Base-by-base conservation (phyloP, 2,888 invertebrate species). In the Agonopterix subpropinquella region DNA sequence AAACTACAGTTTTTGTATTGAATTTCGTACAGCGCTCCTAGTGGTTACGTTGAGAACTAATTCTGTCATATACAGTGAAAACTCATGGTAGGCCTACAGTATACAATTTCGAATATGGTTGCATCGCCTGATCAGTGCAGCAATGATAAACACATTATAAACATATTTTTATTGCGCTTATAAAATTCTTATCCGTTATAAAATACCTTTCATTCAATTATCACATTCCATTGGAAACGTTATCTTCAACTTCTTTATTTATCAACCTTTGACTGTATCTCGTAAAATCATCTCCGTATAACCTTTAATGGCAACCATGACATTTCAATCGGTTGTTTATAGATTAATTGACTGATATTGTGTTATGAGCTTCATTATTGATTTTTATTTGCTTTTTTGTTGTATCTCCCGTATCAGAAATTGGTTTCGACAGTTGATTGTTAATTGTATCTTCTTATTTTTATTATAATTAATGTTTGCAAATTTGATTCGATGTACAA, bases 321-420 rank as follows among this genome's bases (percentile, higher is more conserved):
- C 58, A 60, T 63, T 61, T 63, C 60, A 62, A 61, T 62, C 51
- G 49, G 36, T 53, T 60, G 57, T 61, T 56, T 58, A 53, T 53
- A 62, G 56, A 62, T 59, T 58, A 58, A 64, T 58, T 58, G 49
- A 54, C 49, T 45, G 58, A 59, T 58, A 59, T 47, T 48, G 44
- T 52, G 49, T 54, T 53, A 53, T 52, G 53, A 52, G 52, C 52
- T 51, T 53, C 36, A 36, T 53, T 49, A 48, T 56, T 44, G 45
- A 47, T 53, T 53, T 49, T 9, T 11, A 9, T 28, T 35, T 44
- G 8, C 11, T 41, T 39, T 41, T 18, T 13, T 5, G 9, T 39
- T 8, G 10, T 39, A 5, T 28, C 4, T 28, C 7, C 28, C 7
- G 5, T 28, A 28, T 7, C 28, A 28, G 28, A 4, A 28, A 5